Percentiles rank a stretch among this genome's conserved stretches.
Evolutionary conservation across 2,888 invertebrate genomes (phyloP).

Genomic region (Ophion ventricosus): DNA sequence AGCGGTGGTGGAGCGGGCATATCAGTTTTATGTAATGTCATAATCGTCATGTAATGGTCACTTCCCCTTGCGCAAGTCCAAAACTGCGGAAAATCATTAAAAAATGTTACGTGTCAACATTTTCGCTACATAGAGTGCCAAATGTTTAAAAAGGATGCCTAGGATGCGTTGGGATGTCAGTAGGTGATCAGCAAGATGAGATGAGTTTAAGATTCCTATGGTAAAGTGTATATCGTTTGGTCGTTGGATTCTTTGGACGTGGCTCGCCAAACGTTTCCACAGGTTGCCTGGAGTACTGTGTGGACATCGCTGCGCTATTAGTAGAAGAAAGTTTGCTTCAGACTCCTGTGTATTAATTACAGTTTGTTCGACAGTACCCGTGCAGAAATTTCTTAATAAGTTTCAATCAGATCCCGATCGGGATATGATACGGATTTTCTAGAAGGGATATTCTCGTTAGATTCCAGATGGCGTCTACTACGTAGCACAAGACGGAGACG

Average conservation of each 20-base stretch:
- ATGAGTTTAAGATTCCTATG: neutral
- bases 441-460: too few relatives aligned
- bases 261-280: neutral
- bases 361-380: too few relatives aligned
- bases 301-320: neutral
- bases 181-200: neutral
- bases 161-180: neutral
- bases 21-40: neutral
- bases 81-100: neutral
- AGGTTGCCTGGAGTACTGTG: neutral
- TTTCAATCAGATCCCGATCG: too few relatives aligned
- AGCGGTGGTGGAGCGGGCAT: neutral
- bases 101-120: too few relatives aligned
- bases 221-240: neutral
- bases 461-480: too few relatives aligned
- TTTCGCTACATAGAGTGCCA: neutral
- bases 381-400: too few relatives aligned
- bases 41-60: neutral
- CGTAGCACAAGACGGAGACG: too few relatives aligned
- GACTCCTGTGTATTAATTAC: neutral
- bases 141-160: neutral
- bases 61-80: neutral
- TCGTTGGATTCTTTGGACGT: neutral
- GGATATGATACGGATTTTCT: too few relatives aligned
- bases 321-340: neutral